A percentile compares a stretch with the other conserved stretches of the same genome.
Evolutionary conservation across 2,113 vertebrate genomes (phyloP).

Genomic region (Dinomys branickii): DNA sequence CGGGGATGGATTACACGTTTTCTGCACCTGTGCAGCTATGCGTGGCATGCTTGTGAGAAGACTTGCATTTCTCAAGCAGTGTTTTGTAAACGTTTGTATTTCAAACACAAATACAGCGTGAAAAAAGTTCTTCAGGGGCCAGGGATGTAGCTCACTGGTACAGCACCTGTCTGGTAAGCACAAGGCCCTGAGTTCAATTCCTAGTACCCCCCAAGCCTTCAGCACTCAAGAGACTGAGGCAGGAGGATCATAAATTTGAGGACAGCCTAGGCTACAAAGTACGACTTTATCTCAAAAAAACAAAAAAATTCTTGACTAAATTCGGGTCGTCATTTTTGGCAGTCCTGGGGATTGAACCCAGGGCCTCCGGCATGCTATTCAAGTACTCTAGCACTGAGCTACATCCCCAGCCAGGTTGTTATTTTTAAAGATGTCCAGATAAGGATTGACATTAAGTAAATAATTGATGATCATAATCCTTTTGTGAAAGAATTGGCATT

Average conservation of each 20-base stretch:
- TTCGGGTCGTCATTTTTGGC: neutral
- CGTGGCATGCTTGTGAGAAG: neutral
- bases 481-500: conserved; percentile 39
- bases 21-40: neutral
- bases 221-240: neutral
- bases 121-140: neutral
- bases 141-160: neutral
- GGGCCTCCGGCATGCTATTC: neutral
- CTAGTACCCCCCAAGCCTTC: neutral
- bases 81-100: conserved; percentile 24
- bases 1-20: neutral
- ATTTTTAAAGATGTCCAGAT: conserved; percentile 1
- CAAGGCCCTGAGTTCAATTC: neutral
- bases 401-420: neutral
- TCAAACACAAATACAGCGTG: neutral
- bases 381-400: neutral
- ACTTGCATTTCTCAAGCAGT: neutral
- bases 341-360: neutral
- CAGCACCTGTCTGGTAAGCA: neutral
- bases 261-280: neutral
- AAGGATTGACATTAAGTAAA: conserved; percentile 22
- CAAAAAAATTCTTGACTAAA: neutral
- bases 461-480: neutral
- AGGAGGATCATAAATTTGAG: neutral
- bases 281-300: neutral